These are phyloP conservation scores for Eilema caniola DNA, from an alignment of 2,888 invertebrate species.

Conservation along the genomic window DNA sequence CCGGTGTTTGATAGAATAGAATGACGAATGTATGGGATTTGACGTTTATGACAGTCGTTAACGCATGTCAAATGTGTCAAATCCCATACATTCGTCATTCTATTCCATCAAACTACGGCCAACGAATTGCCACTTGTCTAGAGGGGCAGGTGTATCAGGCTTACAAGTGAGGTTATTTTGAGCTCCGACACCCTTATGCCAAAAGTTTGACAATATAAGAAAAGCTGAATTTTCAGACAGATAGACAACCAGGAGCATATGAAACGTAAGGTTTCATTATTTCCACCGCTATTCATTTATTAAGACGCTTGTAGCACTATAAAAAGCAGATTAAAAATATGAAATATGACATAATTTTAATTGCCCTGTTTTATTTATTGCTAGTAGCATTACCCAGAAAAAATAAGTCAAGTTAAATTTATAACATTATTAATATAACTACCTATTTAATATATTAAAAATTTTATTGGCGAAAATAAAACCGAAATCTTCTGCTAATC, in stretches of 20 bases:
- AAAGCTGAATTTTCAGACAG: background rate
- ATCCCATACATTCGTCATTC: no score
- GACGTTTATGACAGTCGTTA: no score
- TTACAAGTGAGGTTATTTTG: background rate
- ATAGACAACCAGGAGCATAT: background rate
- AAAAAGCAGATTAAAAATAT: background rate
- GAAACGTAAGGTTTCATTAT: background rate
- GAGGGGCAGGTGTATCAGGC: no score
- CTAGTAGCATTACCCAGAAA: background rate
- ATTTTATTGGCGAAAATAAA: no score
- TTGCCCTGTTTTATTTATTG: background rate
- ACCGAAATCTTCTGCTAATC: no score
- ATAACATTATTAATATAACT: no score
- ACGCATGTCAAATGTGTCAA: background rate
- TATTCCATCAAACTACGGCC: no score
- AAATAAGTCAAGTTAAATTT: background rate
- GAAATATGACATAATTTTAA: background rate
- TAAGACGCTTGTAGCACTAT: background rate
- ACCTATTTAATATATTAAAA: no score
- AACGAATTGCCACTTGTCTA: no score
- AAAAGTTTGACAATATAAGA: background rate
- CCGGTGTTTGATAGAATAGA: no score
- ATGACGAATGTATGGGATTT: no score
- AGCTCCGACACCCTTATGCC: background rate
- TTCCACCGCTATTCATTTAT: background rate